phyloP scores from a whole-genome alignment of 2,113 vertebrate species.

The Indicator indicator region DNA sequence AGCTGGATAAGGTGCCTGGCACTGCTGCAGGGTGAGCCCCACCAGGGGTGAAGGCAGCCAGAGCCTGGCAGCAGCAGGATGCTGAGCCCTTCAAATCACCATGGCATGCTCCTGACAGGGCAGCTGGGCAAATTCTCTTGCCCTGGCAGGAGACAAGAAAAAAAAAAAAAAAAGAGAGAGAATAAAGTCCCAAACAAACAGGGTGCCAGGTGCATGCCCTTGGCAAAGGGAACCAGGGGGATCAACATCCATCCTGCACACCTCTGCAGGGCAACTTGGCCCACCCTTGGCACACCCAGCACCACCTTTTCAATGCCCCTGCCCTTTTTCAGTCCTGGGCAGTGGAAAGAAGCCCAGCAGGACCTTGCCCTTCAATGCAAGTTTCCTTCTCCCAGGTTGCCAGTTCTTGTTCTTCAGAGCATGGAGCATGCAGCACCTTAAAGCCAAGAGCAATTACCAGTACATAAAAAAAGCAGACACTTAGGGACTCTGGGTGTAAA shows the following conservation, averaged over 20 bases:
- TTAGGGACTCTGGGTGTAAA: fast-evolving
- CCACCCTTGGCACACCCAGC: not conserved
- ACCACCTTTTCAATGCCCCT: not conserved
- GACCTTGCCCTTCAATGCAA: not conserved
- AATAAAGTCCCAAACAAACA: not conserved
- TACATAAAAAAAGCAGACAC: not conserved
- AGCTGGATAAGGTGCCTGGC: not conserved
- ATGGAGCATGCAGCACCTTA: fast-evolving
- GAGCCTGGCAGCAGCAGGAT: not conserved
- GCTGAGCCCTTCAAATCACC: not conserved
- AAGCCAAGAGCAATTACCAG: not conserved
- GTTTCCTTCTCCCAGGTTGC: not conserved
- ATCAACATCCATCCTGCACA: not conserved
- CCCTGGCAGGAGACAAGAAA: not conserved
- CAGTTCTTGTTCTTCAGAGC: not conserved
- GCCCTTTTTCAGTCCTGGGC: not conserved
- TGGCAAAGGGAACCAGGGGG: not conserved
- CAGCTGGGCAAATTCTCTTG: not conserved
- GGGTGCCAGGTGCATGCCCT: not conserved
- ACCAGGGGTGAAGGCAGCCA: fast-evolving
- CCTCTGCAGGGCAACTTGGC: not conserved
- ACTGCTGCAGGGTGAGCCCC: not conserved
- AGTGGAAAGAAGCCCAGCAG: not conserved
- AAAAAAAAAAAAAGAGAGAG: not conserved
- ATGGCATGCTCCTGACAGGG: not conserved